Evolutionary conservation across 2,113 vertebrate species (phyloP).

Genomic region (Sturnira hondurensis): DNA sequence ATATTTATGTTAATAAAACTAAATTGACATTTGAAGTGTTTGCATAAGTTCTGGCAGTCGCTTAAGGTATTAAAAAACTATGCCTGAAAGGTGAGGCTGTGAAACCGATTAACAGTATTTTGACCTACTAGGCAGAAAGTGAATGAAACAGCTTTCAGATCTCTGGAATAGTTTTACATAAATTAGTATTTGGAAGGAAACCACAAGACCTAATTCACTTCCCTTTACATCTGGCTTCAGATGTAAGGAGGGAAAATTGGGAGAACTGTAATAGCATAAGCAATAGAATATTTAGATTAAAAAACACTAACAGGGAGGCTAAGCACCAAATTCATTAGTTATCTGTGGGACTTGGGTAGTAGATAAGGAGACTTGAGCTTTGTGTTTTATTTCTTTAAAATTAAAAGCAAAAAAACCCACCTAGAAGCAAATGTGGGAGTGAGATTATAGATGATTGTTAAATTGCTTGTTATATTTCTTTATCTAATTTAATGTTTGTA

Average conservation of each 20-base stretch:
- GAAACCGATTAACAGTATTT: background rate
- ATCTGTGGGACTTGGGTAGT: background rate
- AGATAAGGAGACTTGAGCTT: background rate
- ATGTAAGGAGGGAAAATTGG: too few relatives aligned
- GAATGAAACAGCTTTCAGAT: background rate
- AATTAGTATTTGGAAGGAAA: background rate
- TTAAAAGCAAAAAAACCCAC: background rate
- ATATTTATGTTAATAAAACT: background rate
- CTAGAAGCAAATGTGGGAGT: background rate
- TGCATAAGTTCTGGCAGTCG: background rate
- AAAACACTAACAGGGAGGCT: background rate
- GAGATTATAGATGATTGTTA: background rate
- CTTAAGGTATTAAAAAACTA: constrained; percentile 3
- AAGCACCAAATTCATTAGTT: background rate
- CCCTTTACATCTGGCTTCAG: background rate
- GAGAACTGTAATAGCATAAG: too few relatives aligned
- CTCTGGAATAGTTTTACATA: background rate
- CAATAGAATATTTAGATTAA: too few relatives aligned
- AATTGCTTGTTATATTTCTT: background rate
- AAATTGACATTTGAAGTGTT: background rate
- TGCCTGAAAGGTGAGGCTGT: background rate
- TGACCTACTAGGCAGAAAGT: background rate
- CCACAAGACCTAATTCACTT: background rate
- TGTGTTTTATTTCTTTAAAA: constrained; percentile 15
- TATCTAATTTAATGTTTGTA: background rate